These are phyloP conservation scores for Staurois parvus DNA, from an alignment of 2,797 vertebrate genomes.

Conservation along the genomic window DNA sequence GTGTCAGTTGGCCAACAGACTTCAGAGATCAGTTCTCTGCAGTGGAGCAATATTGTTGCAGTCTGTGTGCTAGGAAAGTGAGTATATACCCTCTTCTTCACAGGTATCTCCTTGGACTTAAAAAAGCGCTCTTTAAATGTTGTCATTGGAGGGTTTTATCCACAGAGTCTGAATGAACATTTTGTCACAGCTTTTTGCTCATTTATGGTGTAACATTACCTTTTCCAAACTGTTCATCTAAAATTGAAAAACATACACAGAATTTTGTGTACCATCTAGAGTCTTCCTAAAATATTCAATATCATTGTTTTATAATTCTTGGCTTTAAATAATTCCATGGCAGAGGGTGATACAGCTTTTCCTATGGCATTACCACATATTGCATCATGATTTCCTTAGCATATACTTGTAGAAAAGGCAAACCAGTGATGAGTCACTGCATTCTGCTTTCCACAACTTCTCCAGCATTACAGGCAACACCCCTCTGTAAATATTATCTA, in stretches of 20 bases:
- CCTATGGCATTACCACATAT: constrained; percentile 34
- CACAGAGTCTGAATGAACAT: neutral
- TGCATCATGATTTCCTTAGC: constrained; percentile 30
- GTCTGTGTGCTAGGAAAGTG: neutral
- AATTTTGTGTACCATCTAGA: neutral
- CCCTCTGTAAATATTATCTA: constrained; percentile 39
- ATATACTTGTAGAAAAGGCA: constrained; percentile 21
- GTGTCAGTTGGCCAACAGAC: too few species aligned
- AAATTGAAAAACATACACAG: neutral
- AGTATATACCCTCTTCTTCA: neutral
- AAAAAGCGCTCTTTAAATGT: too few species aligned
- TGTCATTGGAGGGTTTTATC: neutral
- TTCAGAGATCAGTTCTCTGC: too few species aligned
- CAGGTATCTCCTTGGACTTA: too few species aligned
- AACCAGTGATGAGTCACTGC: constrained; percentile 31
- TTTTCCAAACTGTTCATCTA: neutral
- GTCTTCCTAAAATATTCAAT: neutral
- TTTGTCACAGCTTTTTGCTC: neutral
- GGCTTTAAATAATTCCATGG: neutral
- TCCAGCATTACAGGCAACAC: constrained; percentile 22
- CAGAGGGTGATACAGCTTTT: constrained; percentile 21
- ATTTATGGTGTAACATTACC: too few species aligned
- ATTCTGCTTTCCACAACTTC: constrained; percentile 30
- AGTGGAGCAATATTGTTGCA: too few species aligned
- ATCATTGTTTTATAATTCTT: neutral